Base-by-base conservation (phyloP, 2,888 invertebrate species). In the Saturnia pavonia region DNA sequence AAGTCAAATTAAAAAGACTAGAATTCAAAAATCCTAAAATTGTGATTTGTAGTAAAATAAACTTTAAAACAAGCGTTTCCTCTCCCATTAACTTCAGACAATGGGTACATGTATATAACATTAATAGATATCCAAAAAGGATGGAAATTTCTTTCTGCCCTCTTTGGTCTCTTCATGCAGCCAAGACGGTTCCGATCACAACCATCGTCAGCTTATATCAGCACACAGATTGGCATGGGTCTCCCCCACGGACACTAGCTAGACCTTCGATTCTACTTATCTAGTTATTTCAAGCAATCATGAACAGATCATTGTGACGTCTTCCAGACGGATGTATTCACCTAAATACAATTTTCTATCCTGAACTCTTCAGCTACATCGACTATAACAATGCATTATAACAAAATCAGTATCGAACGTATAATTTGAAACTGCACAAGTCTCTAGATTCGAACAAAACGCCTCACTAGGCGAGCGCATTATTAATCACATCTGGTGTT, bases 381-480 rank as follows among this genome's bases (percentile, higher is more conserved):
- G 57, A 57, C 16, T 25, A 27, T 14, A 27, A 12, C 11, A 27
- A 60, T 60, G 14, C 6, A 27, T 27, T 25, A 60, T 27, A 60
- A 25, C 57, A 25, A 25, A 57, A 14, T 25, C 57, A 25, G 11
- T 60, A 25, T 14, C 57, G 6, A 34, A 34, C 34, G 40, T 65
- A 65, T 65, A n/a, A 65, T 65, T 65, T 65, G 65, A 9, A 65
- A 40, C 65, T 19, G 22, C 68, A 12, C 51, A 51, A 34, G 22
- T 51, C 34, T 45, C 66, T 70, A 54, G 65, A 66, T 67, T 51
- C 54, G 22, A 63, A 70, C 48, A 34, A 54, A 66, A 42, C 51
- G 66, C 22, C 71, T 68, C 48, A 69, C 65, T 57, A 67, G 67
- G 70, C 71, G 69, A 71, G 51, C 69, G 70, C 45, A 70, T 67